These are phyloP conservation scores for Andrena praecox DNA, from an alignment of 2,888 invertebrate genomes.

Conservation along the genomic window DNA sequence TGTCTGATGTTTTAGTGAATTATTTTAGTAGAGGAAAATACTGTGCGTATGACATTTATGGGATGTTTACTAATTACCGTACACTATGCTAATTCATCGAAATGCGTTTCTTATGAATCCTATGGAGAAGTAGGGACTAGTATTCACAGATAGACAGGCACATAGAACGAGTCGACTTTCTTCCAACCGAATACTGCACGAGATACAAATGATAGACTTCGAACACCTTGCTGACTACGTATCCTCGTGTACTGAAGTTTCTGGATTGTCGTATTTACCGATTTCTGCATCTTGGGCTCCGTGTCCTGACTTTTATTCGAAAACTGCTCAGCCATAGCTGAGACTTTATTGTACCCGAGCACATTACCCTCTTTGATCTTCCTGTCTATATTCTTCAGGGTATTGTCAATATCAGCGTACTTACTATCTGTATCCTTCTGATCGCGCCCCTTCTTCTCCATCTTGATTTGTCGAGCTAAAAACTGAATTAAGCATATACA, in stretches of 20 bases:
- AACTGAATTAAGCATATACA: conserved; percentile 85
- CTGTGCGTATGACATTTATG: background rate
- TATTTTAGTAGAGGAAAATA: background rate
- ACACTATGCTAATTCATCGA: conserved; percentile 3
- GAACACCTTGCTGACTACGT: conserved; percentile 52
- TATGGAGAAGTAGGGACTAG: conserved; percentile 8
- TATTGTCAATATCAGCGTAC: conserved; percentile 90
- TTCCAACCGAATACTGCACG: conserved; percentile 2
- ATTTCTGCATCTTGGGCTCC: conserved; percentile 86
- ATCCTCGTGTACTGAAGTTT: conserved; percentile 54
- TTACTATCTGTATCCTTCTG: conserved; percentile 88
- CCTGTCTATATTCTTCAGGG: conserved; percentile 89
- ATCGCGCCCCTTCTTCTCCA: conserved; percentile 88
- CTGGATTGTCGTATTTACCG: conserved; percentile 85
- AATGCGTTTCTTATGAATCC: conserved; percentile 13
- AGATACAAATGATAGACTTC: conserved; percentile 28
- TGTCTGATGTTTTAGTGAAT: conserved; percentile 23
- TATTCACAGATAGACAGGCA: conserved; percentile 21
- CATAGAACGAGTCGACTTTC: conserved; percentile 7
- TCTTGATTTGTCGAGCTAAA: conserved; percentile 89
- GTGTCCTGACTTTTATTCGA: conserved; percentile 86
- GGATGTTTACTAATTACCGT: background rate
- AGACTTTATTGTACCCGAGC: conserved; percentile 92
- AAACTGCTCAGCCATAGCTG: conserved; percentile 94
- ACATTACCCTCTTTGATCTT: conserved; percentile 92